Evolutionary conservation across 2,888 invertebrate species (phyloP), one percentile per base, ranked within the genome.

Genomic region (Acronicta leporina): DNA sequence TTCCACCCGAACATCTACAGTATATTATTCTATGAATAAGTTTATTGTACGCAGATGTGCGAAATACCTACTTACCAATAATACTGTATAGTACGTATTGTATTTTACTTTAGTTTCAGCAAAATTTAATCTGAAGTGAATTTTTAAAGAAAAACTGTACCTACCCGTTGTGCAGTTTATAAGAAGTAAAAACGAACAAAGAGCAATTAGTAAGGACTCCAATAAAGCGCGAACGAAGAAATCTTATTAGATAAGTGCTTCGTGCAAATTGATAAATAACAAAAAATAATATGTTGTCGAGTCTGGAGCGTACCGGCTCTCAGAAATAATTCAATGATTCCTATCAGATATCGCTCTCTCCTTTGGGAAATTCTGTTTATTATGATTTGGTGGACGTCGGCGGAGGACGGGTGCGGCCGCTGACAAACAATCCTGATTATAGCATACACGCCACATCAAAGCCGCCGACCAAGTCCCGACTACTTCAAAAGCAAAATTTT

Each of bases 401-500:
- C 72, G 61, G 56, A 69, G 64, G 68, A 71, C 69, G 68, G 68
- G 65, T 74, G 65, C 67, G 82, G 82, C 56, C 57, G 77, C 84
- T 80, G 82, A 83, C 86, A 88, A 87, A 89, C 87, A 85, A 85
- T 82, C 81, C 84, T 86, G 85, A 89, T 91, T 91, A 89, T 84
- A 83, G 83, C 82, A 78, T 74, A 79, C 68, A 86, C 85, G 90
- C 87, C 84, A 91, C 87, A 92, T 94, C 92, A 94, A 93, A 94
- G 92, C 83, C 77, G 68, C 67, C 68, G 75, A 79, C 81, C 77
- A 82, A 77, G 76, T 78, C 74, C 84, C 81, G 83, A 83, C 86
- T 85, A 87, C 89, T 89, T 93, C 92, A 93, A 92, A 91, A 93
- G 92, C 91, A 92, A 91, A 90, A 90, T 92, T 92, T 92, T 93